Evolutionary conservation across 1,140 invertebrate species (phyloP).

Genomic region (Drosophila triauraria): DNA sequence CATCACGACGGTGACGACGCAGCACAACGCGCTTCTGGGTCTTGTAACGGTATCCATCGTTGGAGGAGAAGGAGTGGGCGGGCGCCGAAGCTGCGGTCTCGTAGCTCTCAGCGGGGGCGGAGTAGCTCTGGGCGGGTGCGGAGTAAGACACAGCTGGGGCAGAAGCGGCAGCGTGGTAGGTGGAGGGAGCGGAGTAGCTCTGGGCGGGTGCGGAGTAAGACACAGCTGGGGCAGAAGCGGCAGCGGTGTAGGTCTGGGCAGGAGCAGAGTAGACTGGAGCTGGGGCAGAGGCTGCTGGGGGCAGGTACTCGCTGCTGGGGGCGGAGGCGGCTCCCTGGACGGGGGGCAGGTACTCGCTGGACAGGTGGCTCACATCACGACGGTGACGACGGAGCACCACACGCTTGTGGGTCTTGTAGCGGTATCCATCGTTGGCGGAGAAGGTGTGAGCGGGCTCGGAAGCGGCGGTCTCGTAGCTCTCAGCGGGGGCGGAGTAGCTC

Average conservation of each 20-base stretch:
- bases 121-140: constrained; percentile 33
- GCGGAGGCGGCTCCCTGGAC: constrained; percentile 64
- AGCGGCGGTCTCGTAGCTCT: constrained; percentile 36
- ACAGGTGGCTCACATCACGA: constrained; percentile 73
- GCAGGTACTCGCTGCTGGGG: constrained; percentile 66
- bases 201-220: constrained; percentile 41
- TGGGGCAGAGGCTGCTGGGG: constrained; percentile 64
- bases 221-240: constrained; percentile 50
- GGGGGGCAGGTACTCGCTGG: constrained; percentile 77
- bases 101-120: constrained; percentile 48
- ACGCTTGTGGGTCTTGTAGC: constrained; percentile 16
- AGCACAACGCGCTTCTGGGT: constrained; percentile 13
- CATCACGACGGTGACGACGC: constrained; percentile 74
- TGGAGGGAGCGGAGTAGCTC: constrained; percentile 19
- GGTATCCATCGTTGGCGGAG: constrained; percentile 25
- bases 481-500: constrained; percentile 38
- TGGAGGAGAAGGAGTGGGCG: constrained; percentile 32
- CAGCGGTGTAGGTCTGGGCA: constrained; percentile 8
- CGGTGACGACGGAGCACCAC: constrained; percentile 60
- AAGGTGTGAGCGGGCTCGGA: constrained; percentile 27
- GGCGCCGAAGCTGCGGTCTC: constrained; percentile 42
- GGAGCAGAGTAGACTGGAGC: constrained; percentile 42
- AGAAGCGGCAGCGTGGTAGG: constrained; percentile 53
- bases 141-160: constrained; percentile 53
- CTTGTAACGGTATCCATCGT: constrained; percentile 21